Percentiles rank a stretch among this genome's conserved stretches.
Conservation (phyloP, 2,113 vertebrate species). For the Gobius niger region DNA sequence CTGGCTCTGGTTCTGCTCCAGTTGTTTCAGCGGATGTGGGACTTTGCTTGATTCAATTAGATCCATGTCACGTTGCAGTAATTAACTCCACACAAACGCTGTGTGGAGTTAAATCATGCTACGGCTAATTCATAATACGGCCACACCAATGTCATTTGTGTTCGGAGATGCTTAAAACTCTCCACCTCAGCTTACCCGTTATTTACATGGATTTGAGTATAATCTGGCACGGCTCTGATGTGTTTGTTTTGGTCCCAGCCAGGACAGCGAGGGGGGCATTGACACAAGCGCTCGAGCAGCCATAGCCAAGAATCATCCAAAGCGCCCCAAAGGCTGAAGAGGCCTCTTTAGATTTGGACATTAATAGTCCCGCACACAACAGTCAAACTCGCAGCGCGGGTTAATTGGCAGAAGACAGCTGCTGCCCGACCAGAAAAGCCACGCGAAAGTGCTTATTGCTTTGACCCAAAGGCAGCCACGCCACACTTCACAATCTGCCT, state of each 20-base stretch:
- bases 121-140: constrained; percentile 6
- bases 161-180: not conserved
- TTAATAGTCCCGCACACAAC: not conserved
- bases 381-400: constrained; percentile 16
- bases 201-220: constrained; percentile 46
- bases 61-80: not conserved
- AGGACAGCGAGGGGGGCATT: constrained; percentile 14
- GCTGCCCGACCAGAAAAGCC: constrained; percentile 65
- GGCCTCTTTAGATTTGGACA: constrained; percentile 42
- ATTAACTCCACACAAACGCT: constrained; percentile 6
- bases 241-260: constrained; percentile 26
- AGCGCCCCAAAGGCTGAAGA: constrained; percentile 32
- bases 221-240: constrained; percentile 31
- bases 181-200: constrained; percentile 18
- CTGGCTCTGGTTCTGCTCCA: not conserved
- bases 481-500: constrained; percentile 66
- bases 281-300: constrained; percentile 27
- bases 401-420: constrained; percentile 75
- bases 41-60: constrained; percentile 2
- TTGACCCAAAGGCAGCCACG: constrained; percentile 59
- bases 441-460: constrained; percentile 59
- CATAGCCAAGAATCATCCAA: constrained; percentile 37
- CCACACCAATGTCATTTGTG: not conserved
- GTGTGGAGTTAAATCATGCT: not conserved
- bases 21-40: not conserved